Conservation (phyloP, 2,113 vertebrate genomes). For the Pagrus major region DNA sequence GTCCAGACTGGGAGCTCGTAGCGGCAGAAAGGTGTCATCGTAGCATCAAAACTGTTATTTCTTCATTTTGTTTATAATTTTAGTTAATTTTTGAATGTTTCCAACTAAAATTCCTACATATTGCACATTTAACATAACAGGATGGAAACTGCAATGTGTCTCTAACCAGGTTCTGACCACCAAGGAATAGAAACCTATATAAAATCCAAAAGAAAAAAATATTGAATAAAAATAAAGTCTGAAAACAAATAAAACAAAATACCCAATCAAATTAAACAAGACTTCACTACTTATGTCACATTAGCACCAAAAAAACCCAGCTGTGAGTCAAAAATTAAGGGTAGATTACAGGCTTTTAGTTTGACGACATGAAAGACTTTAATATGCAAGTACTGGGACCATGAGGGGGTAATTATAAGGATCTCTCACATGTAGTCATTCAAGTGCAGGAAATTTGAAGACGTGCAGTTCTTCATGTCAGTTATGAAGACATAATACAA, state of each 20-base stretch:
- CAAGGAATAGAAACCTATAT: background rate
- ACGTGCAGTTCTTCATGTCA: background rate
- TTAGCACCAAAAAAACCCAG: background rate
- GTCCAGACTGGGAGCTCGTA: no score
- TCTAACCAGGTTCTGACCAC: background rate
- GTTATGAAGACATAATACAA: background rate
- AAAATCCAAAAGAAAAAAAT: background rate
- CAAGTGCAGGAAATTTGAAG: background rate
- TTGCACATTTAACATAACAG: background rate
- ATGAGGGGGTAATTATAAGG: background rate
- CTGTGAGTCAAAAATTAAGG: background rate
- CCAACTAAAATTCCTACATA: no score
- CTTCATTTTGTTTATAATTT: no score
- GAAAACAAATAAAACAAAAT: background rate
- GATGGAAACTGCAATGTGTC: constrained; percentile 5
- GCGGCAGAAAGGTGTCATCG: no score
- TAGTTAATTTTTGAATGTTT: no score
- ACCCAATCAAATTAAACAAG: background rate
- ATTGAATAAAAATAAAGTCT: background rate
- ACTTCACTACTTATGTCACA: background rate
- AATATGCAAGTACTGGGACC: background rate
- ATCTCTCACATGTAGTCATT: background rate
- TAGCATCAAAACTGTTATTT: no score
- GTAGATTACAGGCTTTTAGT: background rate
- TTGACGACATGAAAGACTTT: background rate